Evolutionary conservation across 2,113 vertebrate genomes (phyloP).

Genomic region (Peucedramus taeniatus): DNA sequence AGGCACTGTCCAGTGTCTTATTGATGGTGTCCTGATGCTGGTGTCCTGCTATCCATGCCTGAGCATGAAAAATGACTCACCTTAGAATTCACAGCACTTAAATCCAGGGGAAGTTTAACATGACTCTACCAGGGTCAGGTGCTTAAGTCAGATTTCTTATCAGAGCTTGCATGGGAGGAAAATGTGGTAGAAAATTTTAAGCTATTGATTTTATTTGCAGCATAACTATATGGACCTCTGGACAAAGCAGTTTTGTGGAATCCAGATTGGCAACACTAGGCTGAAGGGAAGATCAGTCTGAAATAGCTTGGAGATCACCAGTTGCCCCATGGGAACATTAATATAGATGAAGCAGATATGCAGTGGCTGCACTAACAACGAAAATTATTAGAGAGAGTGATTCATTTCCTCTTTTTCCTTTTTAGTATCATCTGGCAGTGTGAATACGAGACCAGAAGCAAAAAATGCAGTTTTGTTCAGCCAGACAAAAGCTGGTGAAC

Average conservation of each 20-base stretch:
- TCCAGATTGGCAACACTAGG: neutral
- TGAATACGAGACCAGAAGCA: neutral
- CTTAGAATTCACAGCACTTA: neutral
- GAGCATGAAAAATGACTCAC: neutral
- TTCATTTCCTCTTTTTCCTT: constrained; percentile 7
- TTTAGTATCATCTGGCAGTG: neutral
- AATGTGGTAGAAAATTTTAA: neutral
- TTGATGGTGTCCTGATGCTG: neutral
- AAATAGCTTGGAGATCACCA: neutral
- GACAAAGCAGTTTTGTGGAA: neutral
- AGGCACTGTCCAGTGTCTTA: neutral
- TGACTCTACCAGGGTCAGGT: neutral
- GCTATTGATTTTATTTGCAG: neutral
- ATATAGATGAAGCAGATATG: neutral
- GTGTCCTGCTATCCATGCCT: neutral
- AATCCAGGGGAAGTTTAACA: neutral
- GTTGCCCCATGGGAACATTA: neutral
- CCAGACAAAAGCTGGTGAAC: neutral
- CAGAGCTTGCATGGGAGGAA: neutral
- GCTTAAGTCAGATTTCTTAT: neutral
- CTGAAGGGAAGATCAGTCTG: neutral
- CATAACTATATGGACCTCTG: neutral
- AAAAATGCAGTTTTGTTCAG: constrained; percentile 5
- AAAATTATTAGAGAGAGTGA: constrained; percentile 32
- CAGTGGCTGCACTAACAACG: neutral